Evolutionary conservation across 2,888 invertebrate species (phyloP).

Genomic region (Thereva nobilitata): DNA sequence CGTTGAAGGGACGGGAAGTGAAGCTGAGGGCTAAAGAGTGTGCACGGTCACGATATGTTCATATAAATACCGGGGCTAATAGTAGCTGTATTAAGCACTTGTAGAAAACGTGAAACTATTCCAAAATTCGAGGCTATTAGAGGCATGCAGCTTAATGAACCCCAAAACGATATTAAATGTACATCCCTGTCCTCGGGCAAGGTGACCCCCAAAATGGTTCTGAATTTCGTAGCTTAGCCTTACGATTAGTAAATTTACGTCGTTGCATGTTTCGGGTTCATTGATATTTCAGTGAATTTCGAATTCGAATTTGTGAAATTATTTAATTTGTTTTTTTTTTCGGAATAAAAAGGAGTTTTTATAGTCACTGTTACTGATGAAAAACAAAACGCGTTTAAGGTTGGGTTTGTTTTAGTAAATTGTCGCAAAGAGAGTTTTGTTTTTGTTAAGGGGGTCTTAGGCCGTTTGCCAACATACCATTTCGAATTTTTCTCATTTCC

Average conservation of each 20-base stretch:
- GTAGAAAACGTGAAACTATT: constrained; percentile 39
- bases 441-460: no score
- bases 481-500: no score
- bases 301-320: no score
- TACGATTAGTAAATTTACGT: constrained; percentile 28
- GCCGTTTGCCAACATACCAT: no score
- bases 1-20: neutral
- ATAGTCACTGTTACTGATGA: no score
- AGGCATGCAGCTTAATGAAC: constrained; percentile 31
- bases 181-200: constrained; percentile 18
- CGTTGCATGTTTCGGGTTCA: constrained; percentile 18
- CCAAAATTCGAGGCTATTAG: constrained; percentile 36
- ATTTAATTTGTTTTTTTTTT: no score
- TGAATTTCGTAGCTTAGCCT: constrained; percentile 24
- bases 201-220: constrained; percentile 29
- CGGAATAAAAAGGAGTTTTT: no score
- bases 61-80: constrained; percentile 37
- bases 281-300: no score
- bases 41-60: neutral
- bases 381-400: no score
- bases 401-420: no score
- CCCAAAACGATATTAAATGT: constrained; percentile 27
- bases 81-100: constrained; percentile 35
- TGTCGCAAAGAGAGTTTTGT: no score
- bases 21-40: constrained; percentile 1